A percentile compares a stretch with the other conserved stretches of the same genome.
Conservation (phyloP, 2,113 vertebrate species). For the Myotis lucifugus region DNA sequence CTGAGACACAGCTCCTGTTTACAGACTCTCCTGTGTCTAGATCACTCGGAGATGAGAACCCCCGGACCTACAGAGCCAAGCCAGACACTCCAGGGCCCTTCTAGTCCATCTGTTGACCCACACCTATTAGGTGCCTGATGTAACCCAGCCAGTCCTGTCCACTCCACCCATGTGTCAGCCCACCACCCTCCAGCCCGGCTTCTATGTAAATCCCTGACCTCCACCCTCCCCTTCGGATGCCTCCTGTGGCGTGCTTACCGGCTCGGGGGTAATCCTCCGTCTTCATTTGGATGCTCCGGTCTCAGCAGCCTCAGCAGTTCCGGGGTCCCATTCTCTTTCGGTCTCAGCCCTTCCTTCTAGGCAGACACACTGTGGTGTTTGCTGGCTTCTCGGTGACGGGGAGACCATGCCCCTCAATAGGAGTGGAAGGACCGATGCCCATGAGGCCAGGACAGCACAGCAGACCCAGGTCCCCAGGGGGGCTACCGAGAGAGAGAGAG, state of each 20-base stretch:
- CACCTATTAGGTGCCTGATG: background rate
- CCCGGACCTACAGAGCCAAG: background rate
- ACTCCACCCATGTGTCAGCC: background rate
- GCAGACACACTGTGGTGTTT: background rate
- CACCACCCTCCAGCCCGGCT: background rate
- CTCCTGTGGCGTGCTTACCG: background rate
- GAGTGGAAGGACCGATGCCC: background rate
- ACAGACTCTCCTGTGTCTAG: background rate
- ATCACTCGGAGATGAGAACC: background rate
- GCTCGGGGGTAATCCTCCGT: background rate
- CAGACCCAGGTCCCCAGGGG: accelerated
- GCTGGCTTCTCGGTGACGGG: background rate
- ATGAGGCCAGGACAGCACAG: background rate
- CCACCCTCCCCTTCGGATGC: background rate
- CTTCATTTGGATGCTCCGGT: no score
- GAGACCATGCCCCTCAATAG: background rate
- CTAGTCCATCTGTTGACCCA: background rate
- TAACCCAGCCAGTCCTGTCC: background rate
- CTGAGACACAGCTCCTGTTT: background rate
- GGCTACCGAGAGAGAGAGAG: background rate
- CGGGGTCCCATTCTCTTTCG: background rate
- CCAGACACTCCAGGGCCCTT: background rate
- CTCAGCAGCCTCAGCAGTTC: background rate
- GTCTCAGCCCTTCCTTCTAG: background rate
- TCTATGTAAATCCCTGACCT: background rate